Evolutionary conservation across 2,797 vertebrate species (phyloP), one percentile per base, ranked within the genome.

Genomic region (Phoeniculus purpureus): DNA sequence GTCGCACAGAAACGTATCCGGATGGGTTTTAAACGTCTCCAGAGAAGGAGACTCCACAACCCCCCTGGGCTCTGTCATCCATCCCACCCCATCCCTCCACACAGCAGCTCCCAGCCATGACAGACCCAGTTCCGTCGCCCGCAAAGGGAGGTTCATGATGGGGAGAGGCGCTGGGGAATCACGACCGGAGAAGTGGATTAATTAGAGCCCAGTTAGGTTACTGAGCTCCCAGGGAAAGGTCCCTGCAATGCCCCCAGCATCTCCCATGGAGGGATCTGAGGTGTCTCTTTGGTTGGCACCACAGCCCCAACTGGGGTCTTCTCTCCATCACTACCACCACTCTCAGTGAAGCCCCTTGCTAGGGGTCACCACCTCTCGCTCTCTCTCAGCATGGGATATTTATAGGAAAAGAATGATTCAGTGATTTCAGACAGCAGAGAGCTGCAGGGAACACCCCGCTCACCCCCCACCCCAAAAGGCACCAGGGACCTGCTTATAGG

Each of bases 131-230:
- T 43, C 43, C 43, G 16, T 43, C 43, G 16, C 43, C 43, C 43
- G 43, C 43, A 43, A 15, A 43, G 43, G 43, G 43, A 43, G 43
- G 43, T 43, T 2, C 52, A 43, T 0, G 12, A 26, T 0, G 34
- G 70, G 58, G 60, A 58, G 65, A 76, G 4, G 3, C 10, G 1
- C 13, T 6, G n/a, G 25, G 48, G 45, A 68, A 43, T 22, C 5
- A 0, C 29, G 90, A 91, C 40, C 85, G 78, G 51, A 12, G 61
- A 18, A 67, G 20, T 9, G 74, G 59, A 84, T 68, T 86, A 88
- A 94, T 86, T 76, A 86, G 89, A 86, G 60, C 81, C 74, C 81
- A 88, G 19, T 90, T 76, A 90, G 34, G 81, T 32, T 71, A 65
- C 26, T 8, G 7, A 81, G 95, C 60, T 81, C 43, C 1, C 14